Evolutionary conservation across 2,113 vertebrate species (phyloP).

Genomic region (Hippolais icterina): DNA sequence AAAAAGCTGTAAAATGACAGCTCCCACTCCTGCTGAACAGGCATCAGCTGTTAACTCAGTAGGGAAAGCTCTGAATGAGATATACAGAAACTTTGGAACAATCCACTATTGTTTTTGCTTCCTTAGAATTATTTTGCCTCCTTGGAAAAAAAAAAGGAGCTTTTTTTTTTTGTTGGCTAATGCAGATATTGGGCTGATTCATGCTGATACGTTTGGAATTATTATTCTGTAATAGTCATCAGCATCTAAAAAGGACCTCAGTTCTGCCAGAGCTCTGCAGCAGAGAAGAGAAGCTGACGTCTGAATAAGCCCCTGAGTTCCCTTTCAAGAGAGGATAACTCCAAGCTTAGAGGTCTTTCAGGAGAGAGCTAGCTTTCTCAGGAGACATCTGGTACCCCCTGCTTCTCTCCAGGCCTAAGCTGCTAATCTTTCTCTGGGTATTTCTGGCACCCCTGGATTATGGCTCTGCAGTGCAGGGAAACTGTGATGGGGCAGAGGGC

Average conservation of each 20-base stretch:
- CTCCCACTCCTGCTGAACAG: conserved; percentile 13
- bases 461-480: background rate
- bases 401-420: background rate
- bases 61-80: conserved; percentile 37
- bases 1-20: conserved; percentile 36
- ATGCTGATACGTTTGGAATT: background rate
- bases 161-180: background rate
- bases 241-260: conserved; percentile 1
- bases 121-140: conserved; percentile 30
- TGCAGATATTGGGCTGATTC: conserved; percentile 47
- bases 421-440: background rate
- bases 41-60: conserved; percentile 11
- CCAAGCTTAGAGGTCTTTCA: background rate
- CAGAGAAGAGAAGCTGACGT: background rate
- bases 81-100: conserved; percentile 27
- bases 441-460: conserved; percentile 22
- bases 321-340: background rate
- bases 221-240: conserved; percentile 38
- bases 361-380: conserved; percentile 14
- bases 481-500: background rate
- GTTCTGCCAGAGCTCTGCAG: conserved; percentile 24
- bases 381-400: conserved; percentile 25
- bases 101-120: background rate
- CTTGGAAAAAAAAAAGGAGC: background rate
- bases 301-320: background rate